Base-by-base conservation (phyloP, 2,888 invertebrate species). In the Acheta domesticus region DNA sequence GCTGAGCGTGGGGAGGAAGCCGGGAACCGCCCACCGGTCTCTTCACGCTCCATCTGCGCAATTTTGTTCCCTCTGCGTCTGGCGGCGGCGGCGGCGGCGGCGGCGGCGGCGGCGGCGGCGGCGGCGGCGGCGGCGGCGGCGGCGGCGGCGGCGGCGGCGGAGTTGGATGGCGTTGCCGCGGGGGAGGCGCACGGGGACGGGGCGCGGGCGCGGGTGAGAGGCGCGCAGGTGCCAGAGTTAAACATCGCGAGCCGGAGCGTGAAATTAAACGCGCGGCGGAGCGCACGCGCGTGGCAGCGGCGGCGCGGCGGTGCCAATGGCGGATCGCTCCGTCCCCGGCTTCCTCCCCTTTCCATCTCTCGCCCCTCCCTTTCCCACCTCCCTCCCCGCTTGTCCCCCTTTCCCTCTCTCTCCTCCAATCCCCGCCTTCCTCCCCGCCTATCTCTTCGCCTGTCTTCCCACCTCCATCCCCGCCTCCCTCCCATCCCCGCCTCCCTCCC, bases 21-120 rank as follows among this genome's bases (percentile, higher is more conserved):
- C 62, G 62, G 62, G 62, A 19, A 62, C 62, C 62, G 62, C 14
- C 62, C n/a, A 16, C 62, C 16, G n/a, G 62, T 0, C 62, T n/a
- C 62, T 62, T 62, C 62, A 62, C 62, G 62, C 62, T 62, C 62
- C 62, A 62, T 62, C 62, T 62, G 62, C 62, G 62, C 62, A 62
- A 62, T 62, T 62, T 62, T 62, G 62, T 62, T 62, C 14, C 62
- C 14, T 62, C 3, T 62, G 8, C 62, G 12, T 19, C n/a, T n/a
- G n/a, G 4, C 62, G 62, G n/a, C 14, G 16, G 62, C 4, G 62
- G n/a, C 62, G 62, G n/a, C 12, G 62, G 62, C 14, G n/a, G 62
- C 62, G 5, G 62, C 62, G 62, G 62, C 8, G 62, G 62, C 3
- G 62, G 62, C 62, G n/a, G 11, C 62, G 62, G n/a, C 8, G 16